These are phyloP conservation scores for Petrocephalus schoutedeni DNA, from an alignment of 2,797 vertebrate genomes.

Conservation along the genomic window DNA sequence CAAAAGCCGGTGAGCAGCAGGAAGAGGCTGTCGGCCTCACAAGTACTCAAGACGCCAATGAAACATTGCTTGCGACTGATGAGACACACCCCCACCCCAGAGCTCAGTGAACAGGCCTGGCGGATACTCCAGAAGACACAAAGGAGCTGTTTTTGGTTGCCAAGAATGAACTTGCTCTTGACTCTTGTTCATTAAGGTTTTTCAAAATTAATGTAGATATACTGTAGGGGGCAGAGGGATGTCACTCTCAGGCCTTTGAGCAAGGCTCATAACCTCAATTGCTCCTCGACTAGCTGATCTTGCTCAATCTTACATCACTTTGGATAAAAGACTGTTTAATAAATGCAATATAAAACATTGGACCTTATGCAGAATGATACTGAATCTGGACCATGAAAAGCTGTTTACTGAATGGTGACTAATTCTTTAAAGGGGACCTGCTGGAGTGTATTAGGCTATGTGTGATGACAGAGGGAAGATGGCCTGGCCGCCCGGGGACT, in stretches of 20 bases:
- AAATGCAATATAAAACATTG: not conserved
- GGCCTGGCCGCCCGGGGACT: constrained; percentile 45
- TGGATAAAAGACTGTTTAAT: not conserved
- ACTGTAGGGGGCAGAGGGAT: not conserved
- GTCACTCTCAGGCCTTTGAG: not conserved
- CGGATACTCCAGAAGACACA: too few species aligned
- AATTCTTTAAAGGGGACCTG: not conserved
- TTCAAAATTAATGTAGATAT: not conserved
- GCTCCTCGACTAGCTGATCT: not conserved
- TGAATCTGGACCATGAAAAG: not conserved
- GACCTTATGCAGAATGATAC: not conserved
- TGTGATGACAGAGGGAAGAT: not conserved
- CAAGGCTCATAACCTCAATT: not conserved
- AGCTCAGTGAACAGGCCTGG: too few species aligned
- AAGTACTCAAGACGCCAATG: too few species aligned
- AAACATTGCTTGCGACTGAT: too few species aligned
- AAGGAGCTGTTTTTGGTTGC: too few species aligned
- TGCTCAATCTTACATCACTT: too few species aligned
- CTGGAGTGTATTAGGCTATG: not conserved
- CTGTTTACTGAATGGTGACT: not conserved
- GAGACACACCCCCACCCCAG: too few species aligned
- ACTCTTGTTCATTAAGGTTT: too few species aligned
- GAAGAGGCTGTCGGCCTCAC: not conserved
- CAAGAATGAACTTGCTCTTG: too few species aligned
- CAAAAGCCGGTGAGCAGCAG: too few species aligned